Conservation (phyloP, 2,888 invertebrate species). For the Sphaeridia pumilis region DNA sequence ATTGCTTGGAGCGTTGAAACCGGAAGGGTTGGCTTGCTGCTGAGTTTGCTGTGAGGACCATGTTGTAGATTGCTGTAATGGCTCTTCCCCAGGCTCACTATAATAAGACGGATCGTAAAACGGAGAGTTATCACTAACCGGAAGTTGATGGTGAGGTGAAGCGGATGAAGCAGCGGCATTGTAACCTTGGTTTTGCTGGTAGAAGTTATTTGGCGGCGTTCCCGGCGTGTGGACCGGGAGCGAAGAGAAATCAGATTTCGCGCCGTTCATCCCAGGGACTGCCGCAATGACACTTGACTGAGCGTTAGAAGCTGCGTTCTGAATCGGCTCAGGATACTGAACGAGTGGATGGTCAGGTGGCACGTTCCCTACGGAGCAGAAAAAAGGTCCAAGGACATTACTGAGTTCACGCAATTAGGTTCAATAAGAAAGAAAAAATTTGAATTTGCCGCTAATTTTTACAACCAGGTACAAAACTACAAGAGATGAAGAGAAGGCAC, state of each 20-base stretch:
- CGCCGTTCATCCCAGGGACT: constrained; percentile 23
- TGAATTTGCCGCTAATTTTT: too few species aligned
- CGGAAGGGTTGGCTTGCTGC: constrained; percentile 29
- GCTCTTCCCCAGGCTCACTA: constrained; percentile 13
- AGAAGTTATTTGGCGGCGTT: constrained; percentile 16
- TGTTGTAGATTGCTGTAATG: constrained; percentile 12
- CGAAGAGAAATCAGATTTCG: constrained; percentile 3
- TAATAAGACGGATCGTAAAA: constrained; percentile 14
- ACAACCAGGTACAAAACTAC: too few species aligned
- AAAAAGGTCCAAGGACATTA: background rate
- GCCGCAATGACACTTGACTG: constrained; percentile 24
- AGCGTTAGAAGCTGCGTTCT: constrained; percentile 18
- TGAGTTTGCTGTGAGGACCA: constrained; percentile 13
- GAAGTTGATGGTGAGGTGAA: constrained; percentile 14
- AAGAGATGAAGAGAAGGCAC: too few species aligned
- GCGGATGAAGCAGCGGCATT: constrained; percentile 12
- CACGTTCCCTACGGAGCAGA: constrained; percentile 23
- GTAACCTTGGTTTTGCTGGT: constrained; percentile 16
- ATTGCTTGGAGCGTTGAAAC: constrained; percentile 34
- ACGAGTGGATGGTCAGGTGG: constrained; percentile 36
- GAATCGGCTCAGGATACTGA: constrained; percentile 30
- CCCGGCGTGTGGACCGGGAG: background rate
- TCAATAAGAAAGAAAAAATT: too few species aligned
- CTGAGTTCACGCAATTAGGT: background rate
- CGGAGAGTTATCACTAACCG: constrained; percentile 17